Conservation (phyloP, 2,797 vertebrate genomes). For the Semaprochilodus insignis region DNA sequence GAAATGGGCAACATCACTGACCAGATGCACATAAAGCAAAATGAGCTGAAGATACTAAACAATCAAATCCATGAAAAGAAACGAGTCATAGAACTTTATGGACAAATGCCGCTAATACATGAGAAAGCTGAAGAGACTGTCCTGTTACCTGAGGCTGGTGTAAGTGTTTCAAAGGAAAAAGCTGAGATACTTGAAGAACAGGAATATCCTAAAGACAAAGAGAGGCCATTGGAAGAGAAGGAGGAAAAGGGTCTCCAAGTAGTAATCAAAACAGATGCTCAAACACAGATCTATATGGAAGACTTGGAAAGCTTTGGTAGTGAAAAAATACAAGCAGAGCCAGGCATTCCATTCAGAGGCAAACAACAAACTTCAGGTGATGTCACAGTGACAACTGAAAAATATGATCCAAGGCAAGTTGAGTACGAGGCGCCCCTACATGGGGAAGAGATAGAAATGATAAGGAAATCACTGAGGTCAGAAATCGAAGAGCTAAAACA, state of each 20-base stretch:
- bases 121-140: not conserved
- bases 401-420: not conserved
- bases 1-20: conserved; percentile 13
- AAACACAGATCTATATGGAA: conserved; percentile 31
- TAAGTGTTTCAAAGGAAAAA: not conserved
- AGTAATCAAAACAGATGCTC: conserved; percentile 20
- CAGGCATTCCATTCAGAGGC: not conserved
- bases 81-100: not conserved
- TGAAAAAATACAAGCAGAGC: not conserved
- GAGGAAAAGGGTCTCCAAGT: not conserved
- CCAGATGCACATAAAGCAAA: conserved; percentile 11
- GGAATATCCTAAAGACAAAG: not conserved
- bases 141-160: not conserved
- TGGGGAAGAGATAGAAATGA: not conserved
- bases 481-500: conserved; percentile 29
- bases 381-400: not conserved
- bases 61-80: conserved; percentile 34
- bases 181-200: conserved; percentile 4
- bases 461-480: not conserved
- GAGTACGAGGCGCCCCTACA: not conserved
- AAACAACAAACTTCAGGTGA: not conserved
- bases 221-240: not conserved
- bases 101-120: not conserved
- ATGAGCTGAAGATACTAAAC: conserved; percentile 21
- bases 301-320: conserved; percentile 3